Conservation (phyloP, 2,113 vertebrate species). For the Corapipo altera region DNA sequence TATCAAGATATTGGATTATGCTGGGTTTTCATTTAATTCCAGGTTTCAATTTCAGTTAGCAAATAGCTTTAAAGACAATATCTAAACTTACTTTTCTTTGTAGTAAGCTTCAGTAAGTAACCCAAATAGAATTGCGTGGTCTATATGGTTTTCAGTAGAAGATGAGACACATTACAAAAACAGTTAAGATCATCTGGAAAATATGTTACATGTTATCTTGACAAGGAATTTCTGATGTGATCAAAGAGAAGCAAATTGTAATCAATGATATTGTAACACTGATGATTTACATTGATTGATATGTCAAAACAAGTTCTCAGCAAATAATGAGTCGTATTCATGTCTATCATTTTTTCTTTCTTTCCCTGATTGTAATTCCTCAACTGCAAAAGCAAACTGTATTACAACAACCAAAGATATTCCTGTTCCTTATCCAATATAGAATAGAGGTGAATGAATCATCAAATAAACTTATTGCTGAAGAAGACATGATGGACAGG, state of each 20-base stretch:
- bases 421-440: background rate
- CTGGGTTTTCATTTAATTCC: background rate
- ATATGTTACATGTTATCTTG: background rate
- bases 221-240: background rate
- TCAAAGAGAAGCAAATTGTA: slow-evolving; percentile 23
- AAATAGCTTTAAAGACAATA: background rate
- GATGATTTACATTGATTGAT: slow-evolving; percentile 23
- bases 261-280: slow-evolving; percentile 38
- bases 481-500: background rate
- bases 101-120: background rate
- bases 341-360: background rate
- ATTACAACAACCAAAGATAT: background rate
- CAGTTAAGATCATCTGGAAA: background rate
- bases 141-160: background rate
- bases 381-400: background rate
- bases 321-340: background rate
- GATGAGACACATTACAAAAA: background rate
- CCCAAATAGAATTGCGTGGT: background rate
- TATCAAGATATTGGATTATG: background rate
- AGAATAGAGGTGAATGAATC: background rate
- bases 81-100: background rate
- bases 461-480: background rate
- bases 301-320: slow-evolving; percentile 35
- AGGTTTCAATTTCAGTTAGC: background rate
- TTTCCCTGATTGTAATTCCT: background rate